These are phyloP conservation scores for Chironomus striatipennis DNA, from an alignment of 1,140 invertebrate species.

Conservation along the genomic window DNA sequence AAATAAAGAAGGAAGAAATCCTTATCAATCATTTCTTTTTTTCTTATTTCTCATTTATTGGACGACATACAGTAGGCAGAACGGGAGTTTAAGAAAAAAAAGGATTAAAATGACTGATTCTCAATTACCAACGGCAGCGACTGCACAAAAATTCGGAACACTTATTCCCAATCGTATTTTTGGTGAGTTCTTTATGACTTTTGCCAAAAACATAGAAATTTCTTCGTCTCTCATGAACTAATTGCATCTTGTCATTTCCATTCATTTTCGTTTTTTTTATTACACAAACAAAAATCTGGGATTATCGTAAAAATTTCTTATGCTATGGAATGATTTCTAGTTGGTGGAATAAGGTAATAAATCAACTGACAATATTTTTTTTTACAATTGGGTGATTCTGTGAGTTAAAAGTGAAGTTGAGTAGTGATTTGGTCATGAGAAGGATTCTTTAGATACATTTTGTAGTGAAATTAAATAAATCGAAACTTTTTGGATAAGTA, in stretches of 20 bases:
- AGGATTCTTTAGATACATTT: too few relatives aligned
- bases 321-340: slow-evolving; percentile 24
- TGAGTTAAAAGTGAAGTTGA: too few relatives aligned
- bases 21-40: slow-evolving; percentile 9
- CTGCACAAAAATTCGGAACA: slow-evolving; percentile 65
- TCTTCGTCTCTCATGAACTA: neutral
- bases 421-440: too few relatives aligned
- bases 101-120: slow-evolving; percentile 20
- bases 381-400: too few relatives aligned
- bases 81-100: neutral
- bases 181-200: slow-evolving; percentile 64
- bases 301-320: neutral
- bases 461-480: too few relatives aligned
- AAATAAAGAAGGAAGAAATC: neutral
- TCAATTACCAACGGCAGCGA: neutral
- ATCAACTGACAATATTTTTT: slow-evolving; percentile 19
- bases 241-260: slow-evolving; percentile 14
- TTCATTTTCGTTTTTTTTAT: neutral
- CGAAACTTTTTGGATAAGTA: too few relatives aligned
- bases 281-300: neutral
- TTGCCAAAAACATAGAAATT: neutral
- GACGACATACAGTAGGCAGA: neutral
- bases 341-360: slow-evolving; percentile 39
- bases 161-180: slow-evolving; percentile 90
- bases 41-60: neutral